Percentiles rank a stretch among this genome's conserved stretches.
phyloP scores from a whole-genome alignment of 2,113 vertebrate species.

The Tetrao urogallus region DNA sequence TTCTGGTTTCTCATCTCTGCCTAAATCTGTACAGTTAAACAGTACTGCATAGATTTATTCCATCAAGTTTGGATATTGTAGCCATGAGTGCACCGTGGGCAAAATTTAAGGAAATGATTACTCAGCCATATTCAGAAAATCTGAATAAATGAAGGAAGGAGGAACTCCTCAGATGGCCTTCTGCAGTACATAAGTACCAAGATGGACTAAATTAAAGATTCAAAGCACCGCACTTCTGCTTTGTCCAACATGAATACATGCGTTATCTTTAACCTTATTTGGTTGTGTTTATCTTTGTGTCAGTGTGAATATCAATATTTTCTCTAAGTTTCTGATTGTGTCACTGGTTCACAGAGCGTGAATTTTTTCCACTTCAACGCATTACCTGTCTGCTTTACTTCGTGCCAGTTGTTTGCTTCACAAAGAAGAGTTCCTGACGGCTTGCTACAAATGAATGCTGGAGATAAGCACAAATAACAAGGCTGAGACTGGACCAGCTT shows the following conservation, averaged over 20 bases:
- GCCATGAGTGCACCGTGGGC: neutral
- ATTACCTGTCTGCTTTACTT: neutral
- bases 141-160: neutral
- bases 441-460: neutral
- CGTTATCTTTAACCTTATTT: neutral
- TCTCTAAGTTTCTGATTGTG: neutral
- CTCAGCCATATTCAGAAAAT: neutral
- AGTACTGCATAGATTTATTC: neutral
- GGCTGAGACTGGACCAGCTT: neutral
- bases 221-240: neutral
- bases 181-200: neutral
- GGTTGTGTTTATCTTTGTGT: neutral
- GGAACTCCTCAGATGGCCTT: fast-evolving
- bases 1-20: neutral
- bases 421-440: neutral
- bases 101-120: neutral
- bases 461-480: neutral
- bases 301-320: neutral
- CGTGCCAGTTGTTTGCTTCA: neutral
- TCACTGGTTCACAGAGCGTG: neutral
- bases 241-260: neutral
- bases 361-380: neutral
- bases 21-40: neutral
- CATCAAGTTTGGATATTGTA: neutral
- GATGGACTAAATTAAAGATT: neutral